Evolutionary conservation across 1,140 invertebrate genomes (phyloP), one percentile per base, ranked within the genome.

Genomic region (Trichonephila clavipes): DNA sequence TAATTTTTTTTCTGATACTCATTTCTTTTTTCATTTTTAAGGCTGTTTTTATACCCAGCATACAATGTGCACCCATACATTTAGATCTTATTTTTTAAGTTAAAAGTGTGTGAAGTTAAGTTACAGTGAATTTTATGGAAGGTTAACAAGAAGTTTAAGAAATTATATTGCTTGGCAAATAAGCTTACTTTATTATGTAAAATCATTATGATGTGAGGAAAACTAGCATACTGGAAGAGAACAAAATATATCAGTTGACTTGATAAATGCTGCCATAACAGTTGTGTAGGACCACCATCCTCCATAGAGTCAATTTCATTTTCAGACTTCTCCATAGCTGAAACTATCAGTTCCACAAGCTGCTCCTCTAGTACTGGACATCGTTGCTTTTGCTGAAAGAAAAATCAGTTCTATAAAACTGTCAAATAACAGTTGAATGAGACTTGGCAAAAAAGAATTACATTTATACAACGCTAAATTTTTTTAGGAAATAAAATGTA

Each of bases 211-310:
- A 99, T 98, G 95, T 98, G 98, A 59, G 98, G 98, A 95, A 99
- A 99, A 94, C 97, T 98, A 0, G 98, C 98, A 96, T 98, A 99
- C 95, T 99, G 98, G 95, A 99, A 99, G 0, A 99, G 96, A 51
- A 99, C 98, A 96, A 99, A 98, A 96, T 99, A 99, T 93, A 99
- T 99, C 0, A 99, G 96, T 95, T 99, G 98, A 21, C 98, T 98
- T 2, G 98, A 99, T 0, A 99, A 96, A 96, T 99, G 98, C 82
- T 99, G 96, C 98, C 98, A 99, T 12, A 95, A 85, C 18, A 94
- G 94, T n/a, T 94, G 77, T 2, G 90, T 94, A 28, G 93, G 93
- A n/a, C 85, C 81, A 14, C 92, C 91, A 90, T 94, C 91, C 81
- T 95, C 94, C 61, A 69, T 85, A 12, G 82, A 21, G 19, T 95